These are phyloP conservation scores for Chaunax sp. DNA, from an alignment of 2,797 vertebrate genomes.

Conservation along the genomic window DNA sequence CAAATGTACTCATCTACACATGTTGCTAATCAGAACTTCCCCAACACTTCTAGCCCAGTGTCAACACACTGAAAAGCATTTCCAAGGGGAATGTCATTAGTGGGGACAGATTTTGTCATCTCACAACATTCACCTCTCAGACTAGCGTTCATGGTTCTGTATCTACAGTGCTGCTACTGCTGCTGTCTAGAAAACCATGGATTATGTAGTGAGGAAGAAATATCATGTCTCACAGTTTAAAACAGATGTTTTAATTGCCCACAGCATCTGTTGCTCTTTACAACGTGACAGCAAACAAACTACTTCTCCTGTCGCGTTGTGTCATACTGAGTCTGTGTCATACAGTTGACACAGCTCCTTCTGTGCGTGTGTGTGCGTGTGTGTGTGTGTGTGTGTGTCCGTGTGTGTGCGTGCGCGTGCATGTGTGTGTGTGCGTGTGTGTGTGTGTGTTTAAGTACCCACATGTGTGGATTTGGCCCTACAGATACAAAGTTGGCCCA, in stretches of 20 bases:
- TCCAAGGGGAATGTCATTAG: slow-evolving; percentile 10
- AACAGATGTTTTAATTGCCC: slow-evolving; percentile 69
- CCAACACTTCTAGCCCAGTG: rapidly evolving
- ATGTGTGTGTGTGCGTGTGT: slow-evolving; percentile 23
- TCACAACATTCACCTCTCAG: slow-evolving; percentile 6
- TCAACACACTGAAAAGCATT: slow-evolving; percentile 18
- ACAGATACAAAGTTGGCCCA: slow-evolving; percentile 22
- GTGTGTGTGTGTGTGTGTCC: slow-evolving; percentile 27
- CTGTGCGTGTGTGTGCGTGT: slow-evolving; percentile 30
- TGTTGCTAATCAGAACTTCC: slow-evolving; percentile 24
- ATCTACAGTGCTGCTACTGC: slow-evolving; percentile 7
- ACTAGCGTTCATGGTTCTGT: background rate
- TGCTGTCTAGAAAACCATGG: slow-evolving; percentile 7
- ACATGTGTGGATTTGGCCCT: slow-evolving; percentile 47
- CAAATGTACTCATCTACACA: slow-evolving; percentile 32
- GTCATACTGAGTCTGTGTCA: slow-evolving; percentile 30
- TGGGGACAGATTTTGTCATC: slow-evolving; percentile 22
- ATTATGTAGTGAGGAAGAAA: slow-evolving; percentile 22
- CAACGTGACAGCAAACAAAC: slow-evolving; percentile 62
- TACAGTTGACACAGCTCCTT: slow-evolving; percentile 36
- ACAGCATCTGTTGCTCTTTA: slow-evolving; percentile 61
- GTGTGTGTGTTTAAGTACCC: slow-evolving; percentile 12
- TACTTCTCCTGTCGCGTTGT: slow-evolving; percentile 31
- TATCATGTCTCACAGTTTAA: slow-evolving; percentile 25
- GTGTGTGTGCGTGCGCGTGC: slow-evolving; percentile 25